Conservation (phyloP, 2,888 invertebrate species). For the Steromphala cineraria region DNA sequence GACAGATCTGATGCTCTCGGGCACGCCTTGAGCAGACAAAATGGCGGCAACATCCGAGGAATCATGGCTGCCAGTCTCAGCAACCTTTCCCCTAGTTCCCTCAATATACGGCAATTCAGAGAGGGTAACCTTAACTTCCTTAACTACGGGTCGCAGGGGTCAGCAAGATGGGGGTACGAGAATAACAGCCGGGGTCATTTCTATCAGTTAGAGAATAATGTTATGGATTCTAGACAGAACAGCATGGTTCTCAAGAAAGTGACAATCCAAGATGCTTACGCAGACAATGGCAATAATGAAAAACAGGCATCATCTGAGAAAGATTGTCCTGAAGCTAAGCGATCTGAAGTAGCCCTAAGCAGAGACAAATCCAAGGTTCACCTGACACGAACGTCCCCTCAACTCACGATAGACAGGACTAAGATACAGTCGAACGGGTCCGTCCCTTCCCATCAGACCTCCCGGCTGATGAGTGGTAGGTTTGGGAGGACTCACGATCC, state of each 20-base stretch:
- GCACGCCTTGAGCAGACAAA: background rate
- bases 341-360: background rate
- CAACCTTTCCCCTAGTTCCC: slow-evolving; percentile 29
- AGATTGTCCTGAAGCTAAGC: background rate
- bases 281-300: background rate
- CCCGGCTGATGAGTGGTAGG: background rate
- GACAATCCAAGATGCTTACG: slow-evolving; percentile 25
- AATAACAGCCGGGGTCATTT: slow-evolving; percentile 9
- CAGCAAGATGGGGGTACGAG: slow-evolving; percentile 16
- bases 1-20: background rate
- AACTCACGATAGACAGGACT: background rate
- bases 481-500: slow-evolving; percentile 5
- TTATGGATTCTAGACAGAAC: background rate
- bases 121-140: background rate
- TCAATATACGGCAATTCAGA: slow-evolving; percentile 24
- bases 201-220: background rate
- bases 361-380: background rate
- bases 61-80: slow-evolving; percentile 33
- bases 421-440: background rate
- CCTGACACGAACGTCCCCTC: background rate
- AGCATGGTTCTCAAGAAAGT: slow-evolving; percentile 30
- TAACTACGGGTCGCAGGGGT: background rate
- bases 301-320: background rate
- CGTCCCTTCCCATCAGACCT: background rate
- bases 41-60: background rate